Evolutionary conservation across 2,888 invertebrate species (phyloP), one percentile per base, ranked within the genome.

Genomic region (Papilio protenor): DNA sequence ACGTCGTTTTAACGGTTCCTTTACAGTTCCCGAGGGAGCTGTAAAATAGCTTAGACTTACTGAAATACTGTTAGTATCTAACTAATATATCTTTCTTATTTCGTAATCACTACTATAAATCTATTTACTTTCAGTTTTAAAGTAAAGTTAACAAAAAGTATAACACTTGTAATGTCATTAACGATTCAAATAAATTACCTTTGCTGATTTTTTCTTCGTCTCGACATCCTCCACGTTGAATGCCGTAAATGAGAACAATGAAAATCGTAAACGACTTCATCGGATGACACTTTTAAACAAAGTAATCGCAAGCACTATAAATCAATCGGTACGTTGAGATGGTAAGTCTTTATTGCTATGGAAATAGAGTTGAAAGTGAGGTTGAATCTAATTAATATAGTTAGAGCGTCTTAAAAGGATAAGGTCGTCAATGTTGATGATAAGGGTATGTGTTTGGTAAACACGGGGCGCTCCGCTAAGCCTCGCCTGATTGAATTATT

Each of bases 401-500:
- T 74, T 77, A 81, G 77, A 79, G 75, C 75, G 81, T 80, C 78
- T 82, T 78, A 79, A 80, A 82, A 83, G 86, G 85, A 86, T 87
- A 86, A 85, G 82, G 83, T 86, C 85, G 85, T 85, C 84, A 85
- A 85, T 86, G 84, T 80, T 80, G 81, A 85, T 85, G 87, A 87
- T 87, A 87, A 87, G 86, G 90, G 88, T 87, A 82, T 83, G 83
- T 89, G 89, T 91, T 92, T 90, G 86, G 91, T 92, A 94, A 94
- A 94, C 92, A 94, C 81, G 81, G 85, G 84, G 88, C 88, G 87
- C 86, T 84, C 85, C 83, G 86, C 87, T 92, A 93, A 94, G 92
- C 92, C 90, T 81, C 83, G 87, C 86, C 87, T 94, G 93, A 94
- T 94, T 94, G 93, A 94, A 92, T 92, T 94, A 94, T 92, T 90